These are phyloP conservation scores for Microcebus jonahi DNA, from an alignment of 2,113 vertebrate genomes.

Conservation along the genomic window DNA sequence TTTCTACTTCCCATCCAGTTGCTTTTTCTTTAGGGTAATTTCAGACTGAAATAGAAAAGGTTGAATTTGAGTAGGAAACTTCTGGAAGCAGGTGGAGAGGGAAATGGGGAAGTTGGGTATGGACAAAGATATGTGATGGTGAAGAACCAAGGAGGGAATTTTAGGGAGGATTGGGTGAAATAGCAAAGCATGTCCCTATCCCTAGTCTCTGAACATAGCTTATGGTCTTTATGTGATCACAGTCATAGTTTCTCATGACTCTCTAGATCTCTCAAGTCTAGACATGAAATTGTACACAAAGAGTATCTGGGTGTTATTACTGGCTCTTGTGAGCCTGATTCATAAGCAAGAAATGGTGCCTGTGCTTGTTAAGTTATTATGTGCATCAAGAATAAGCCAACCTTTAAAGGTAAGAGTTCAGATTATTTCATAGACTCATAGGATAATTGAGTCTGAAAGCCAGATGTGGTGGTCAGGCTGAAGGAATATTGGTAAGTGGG, in stretches of 20 bases:
- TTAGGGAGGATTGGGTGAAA: neutral
- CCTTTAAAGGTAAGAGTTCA: constrained; percentile 11
- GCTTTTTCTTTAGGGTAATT: neutral
- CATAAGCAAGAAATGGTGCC: neutral
- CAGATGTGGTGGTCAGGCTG: neutral
- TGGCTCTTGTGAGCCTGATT: constrained; percentile 24
- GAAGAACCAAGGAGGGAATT: neutral
- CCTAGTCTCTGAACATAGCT: neutral
- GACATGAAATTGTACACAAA: constrained; percentile 17
- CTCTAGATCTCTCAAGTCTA: neutral
- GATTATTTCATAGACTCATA: neutral
- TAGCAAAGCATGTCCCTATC: neutral
- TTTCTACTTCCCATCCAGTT: neutral
- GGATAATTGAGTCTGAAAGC: neutral
- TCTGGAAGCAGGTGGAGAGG: neutral
- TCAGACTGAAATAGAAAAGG: constrained; percentile 20
- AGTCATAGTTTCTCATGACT: neutral
- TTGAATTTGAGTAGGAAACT: neutral
- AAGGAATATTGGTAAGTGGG: neutral
- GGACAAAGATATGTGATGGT: neutral
- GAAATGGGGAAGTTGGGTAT: neutral
- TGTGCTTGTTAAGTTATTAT: neutral
- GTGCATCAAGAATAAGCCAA: neutral
- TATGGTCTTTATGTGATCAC: neutral
- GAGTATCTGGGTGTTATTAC: neutral